These are phyloP conservation scores for Hofmannophila pseudospretella DNA, from an alignment of 2,888 invertebrate species.

Conservation along the genomic window DNA sequence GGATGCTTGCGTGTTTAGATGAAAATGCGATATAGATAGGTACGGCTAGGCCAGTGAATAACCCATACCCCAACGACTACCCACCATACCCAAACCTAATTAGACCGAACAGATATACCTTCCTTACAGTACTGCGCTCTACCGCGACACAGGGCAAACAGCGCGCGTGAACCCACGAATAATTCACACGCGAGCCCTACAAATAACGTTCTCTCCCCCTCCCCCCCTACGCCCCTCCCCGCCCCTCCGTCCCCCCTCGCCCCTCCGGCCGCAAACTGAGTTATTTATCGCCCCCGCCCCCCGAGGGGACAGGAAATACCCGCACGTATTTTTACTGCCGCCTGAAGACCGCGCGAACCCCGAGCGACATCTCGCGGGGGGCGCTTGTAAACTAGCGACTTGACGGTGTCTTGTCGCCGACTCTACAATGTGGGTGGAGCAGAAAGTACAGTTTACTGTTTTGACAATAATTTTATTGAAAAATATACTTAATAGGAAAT, in stretches of 20 bases:
- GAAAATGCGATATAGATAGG: too few relatives aligned
- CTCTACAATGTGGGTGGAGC: too few relatives aligned
- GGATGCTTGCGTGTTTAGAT: too few relatives aligned
- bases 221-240: conserved; percentile 22
- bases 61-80: too few relatives aligned
- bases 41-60: too few relatives aligned
- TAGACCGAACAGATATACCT: too few relatives aligned
- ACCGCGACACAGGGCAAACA: conserved; percentile 42
- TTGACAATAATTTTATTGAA: too few relatives aligned
- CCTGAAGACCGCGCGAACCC: conserved; percentile 41
- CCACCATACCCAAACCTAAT: too few relatives aligned
- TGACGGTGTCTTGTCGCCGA: conserved; percentile 1
- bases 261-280: conserved; percentile 64
- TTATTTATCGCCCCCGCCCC: conserved; percentile 69
- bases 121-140: conserved; percentile 1
- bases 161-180: conserved; percentile 76
- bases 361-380: conserved; percentile 43
- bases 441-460: too few relatives aligned
- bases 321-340: conserved; percentile 72
- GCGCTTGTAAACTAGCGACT: conserved; percentile 2
- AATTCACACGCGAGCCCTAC: conserved; percentile 78
- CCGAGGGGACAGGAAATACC: conserved; percentile 67
- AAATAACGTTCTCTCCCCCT: conserved; percentile 57
- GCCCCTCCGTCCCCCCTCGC: conserved; percentile 18
- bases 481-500: too few relatives aligned